Evolutionary conservation across 2,888 invertebrate genomes (phyloP), one percentile per base, ranked within the genome.

Genomic region (Lasioglossum pauxillum): DNA sequence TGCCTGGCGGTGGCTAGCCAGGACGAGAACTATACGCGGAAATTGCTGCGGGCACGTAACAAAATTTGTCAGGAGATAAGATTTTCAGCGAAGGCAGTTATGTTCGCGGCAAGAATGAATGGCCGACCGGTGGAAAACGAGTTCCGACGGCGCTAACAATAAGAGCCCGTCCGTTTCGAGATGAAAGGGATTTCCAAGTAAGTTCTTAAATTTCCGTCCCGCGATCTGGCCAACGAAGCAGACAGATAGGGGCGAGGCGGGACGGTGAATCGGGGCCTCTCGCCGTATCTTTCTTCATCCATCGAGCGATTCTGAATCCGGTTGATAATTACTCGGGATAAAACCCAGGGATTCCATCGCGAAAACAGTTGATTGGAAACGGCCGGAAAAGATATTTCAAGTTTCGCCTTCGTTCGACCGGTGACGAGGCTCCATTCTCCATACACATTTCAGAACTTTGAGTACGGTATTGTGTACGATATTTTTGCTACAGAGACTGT

Each of bases 11-110:
- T n/a, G 31, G 46, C 67, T 60, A 46, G 78, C 57, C 77, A 67
- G 77, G 73, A 79, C 60, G 57, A 41, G 78, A 82, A 77, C 75
- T 91, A 84, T 80, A 85, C 78, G 76, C 75, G 90, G 84, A 91
- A 91, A 90, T 90, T 86, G 90, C 88, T 77, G 80, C 83, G 84
- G 88, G 84, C 88, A 88, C 86, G 88, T 89, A 90, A 90, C 83
- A 78, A 90, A 91, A 90, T 90, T 91, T 91, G 85, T 90, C 91
- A 83, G 88, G 86, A 90, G 91, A 90, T 91, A 88, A 91, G 90
- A 90, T 91, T 87, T 88, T 89, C 90, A 83, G 76, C 57, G 78
- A 46, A 75, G 82, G 82, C 82, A 77, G 88, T 90, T 90, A 90
- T 82, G 78, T 85, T 75, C 88, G 82, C 91, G 57, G 78, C 77